These are phyloP conservation scores for Cantharis rufa DNA, from an alignment of 2,888 invertebrate genomes.

Conservation along the genomic window DNA sequence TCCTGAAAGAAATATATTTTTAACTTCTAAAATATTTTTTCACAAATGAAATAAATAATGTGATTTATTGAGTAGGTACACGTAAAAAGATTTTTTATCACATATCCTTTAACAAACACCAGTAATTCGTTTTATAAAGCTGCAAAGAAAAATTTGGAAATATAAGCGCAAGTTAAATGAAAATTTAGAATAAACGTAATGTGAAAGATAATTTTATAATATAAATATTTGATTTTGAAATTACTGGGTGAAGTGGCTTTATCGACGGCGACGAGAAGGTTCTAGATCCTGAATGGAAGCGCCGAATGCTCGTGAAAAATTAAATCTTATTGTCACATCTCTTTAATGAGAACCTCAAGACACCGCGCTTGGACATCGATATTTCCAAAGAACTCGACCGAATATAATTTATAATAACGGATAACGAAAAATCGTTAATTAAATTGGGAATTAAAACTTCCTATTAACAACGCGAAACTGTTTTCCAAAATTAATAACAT, in stretches of 20 bases:
- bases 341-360: neutral
- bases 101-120: neutral
- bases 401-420: neutral
- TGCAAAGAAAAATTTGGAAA: neutral
- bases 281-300: neutral
- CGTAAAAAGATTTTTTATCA: neutral
- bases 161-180: neutral
- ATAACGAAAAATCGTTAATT: neutral
- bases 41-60: neutral
- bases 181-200: neutral
- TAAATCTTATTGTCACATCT: neutral
- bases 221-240: neutral
- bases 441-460: neutral
- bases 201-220: neutral
- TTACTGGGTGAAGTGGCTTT: neutral
- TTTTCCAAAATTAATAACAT: neutral
- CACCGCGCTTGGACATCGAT: neutral
- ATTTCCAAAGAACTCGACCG: neutral
- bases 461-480: neutral
- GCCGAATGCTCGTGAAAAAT: neutral
- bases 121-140: neutral
- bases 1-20: neutral
- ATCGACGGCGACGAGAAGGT: neutral
- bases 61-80: neutral
- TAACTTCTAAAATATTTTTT: neutral